Conservation (phyloP, 2,888 invertebrate genomes). For the Resseliella maxima region DNA sequence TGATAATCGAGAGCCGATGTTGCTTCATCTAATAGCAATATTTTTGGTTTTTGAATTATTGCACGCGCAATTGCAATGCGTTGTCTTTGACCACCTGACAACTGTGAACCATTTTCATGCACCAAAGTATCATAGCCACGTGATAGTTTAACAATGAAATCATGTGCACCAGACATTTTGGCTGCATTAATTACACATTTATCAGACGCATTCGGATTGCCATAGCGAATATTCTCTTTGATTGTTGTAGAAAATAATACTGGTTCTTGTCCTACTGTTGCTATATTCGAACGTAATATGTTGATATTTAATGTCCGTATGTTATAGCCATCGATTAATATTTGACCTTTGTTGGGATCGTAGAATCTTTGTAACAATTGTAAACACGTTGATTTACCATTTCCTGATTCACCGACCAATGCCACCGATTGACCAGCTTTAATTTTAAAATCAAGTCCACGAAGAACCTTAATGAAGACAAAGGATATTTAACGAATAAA, state of each 20-base stretch:
- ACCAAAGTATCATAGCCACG: constrained; percentile 83
- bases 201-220: constrained; percentile 75
- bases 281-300: constrained; percentile 82
- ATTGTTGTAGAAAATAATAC: constrained; percentile 83
- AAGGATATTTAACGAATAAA: background rate
- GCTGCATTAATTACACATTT: constrained; percentile 79
- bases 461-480: constrained; percentile 69
- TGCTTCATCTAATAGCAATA: constrained; percentile 83
- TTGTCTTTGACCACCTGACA: constrained; percentile 88
- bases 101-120: constrained; percentile 82
- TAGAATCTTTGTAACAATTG: constrained; percentile 81
- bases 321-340: constrained; percentile 73
- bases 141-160: constrained; percentile 79
- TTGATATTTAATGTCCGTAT: constrained; percentile 76
- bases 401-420: constrained; percentile 78
- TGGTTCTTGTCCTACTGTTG: constrained; percentile 90
- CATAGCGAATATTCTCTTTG: constrained; percentile 87
- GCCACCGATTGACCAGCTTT: constrained; percentile 81
- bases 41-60: constrained; percentile 79
- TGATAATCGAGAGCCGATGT: constrained; percentile 85
- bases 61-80: constrained; percentile 87
- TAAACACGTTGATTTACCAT: constrained; percentile 82
- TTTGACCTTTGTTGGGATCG: constrained; percentile 75
- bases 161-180: constrained; percentile 80
- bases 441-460: constrained; percentile 75